Percentiles rank a stretch among this genome's conserved stretches.
phyloP scores from a whole-genome alignment of 1,140 invertebrate species.

The Maniola jurtina region DNA sequence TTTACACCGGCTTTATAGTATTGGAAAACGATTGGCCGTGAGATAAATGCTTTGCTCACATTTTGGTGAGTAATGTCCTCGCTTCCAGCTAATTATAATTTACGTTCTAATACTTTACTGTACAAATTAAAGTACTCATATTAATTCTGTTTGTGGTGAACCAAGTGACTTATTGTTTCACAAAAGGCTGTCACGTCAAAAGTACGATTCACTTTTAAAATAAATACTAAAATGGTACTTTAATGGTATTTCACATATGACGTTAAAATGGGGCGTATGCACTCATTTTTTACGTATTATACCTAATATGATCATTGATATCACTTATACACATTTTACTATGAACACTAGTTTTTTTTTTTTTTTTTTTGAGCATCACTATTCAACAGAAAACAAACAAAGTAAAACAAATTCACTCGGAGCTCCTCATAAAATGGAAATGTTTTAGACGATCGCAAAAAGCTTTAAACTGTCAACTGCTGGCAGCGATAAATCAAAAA shows the following conservation, averaged over 20 bases:
- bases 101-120: constrained; percentile 8
- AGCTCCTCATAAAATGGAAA: constrained; percentile 17
- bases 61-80: constrained; percentile 29
- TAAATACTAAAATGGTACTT: too few relatives aligned
- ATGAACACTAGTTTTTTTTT: too few relatives aligned
- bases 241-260: too few relatives aligned
- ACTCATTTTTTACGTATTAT: too few relatives aligned
- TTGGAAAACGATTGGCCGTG: constrained; percentile 45
- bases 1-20: constrained; percentile 39
- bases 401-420: constrained; percentile 3
- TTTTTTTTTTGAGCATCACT: too few relatives aligned
- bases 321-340: too few relatives aligned
- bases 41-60: constrained; percentile 22
- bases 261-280: too few relatives aligned
- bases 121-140: background rate
- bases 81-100: constrained; percentile 7
- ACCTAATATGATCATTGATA: too few relatives aligned
- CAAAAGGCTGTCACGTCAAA: too few relatives aligned
- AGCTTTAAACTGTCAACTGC: constrained; percentile 18
- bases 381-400: background rate
- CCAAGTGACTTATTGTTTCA: background rate
- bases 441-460: constrained; percentile 11
- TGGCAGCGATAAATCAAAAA: constrained; percentile 23
- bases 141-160: background rate
- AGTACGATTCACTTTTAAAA: too few relatives aligned